Conservation (phyloP, 1,140 invertebrate species). For the Temnothorax longispinosus region DNA sequence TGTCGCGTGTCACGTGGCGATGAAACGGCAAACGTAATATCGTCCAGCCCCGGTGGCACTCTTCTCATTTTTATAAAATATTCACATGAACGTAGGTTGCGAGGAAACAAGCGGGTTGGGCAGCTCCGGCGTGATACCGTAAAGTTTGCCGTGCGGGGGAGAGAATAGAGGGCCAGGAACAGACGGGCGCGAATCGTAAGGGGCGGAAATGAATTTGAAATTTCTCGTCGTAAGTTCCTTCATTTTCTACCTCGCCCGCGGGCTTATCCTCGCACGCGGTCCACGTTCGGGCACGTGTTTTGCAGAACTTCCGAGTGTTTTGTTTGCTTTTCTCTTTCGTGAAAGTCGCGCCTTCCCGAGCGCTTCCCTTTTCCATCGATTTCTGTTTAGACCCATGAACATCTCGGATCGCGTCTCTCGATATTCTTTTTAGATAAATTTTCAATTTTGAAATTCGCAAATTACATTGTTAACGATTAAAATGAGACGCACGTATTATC, state of each 20-base stretch:
- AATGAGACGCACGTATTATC: not conserved
- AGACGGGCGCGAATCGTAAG: conserved; percentile 47
- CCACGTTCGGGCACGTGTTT: conserved; percentile 46
- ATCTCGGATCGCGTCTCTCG: not conserved
- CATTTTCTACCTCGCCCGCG: conserved; percentile 5
- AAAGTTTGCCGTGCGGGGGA: conserved; percentile 53
- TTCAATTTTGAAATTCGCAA: not conserved
- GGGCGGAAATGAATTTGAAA: conserved; percentile 69
- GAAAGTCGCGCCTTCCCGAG: not conserved
- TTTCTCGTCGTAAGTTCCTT: conserved; percentile 63
- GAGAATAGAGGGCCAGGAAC: not conserved
- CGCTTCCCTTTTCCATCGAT: not conserved
- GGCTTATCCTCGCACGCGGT: conserved; percentile 28
- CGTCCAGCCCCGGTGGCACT: conserved; percentile 20
- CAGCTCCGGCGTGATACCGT: not conserved
- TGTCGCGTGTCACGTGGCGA: not conserved
- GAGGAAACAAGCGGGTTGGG: conserved; percentile 34
- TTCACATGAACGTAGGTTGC: conserved; percentile 59
- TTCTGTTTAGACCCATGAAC: not conserved
- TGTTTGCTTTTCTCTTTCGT: not conserved
- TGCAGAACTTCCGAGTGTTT: conserved; percentile 52
- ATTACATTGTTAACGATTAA: conserved; percentile 27
- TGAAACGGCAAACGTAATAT: conserved; percentile 40
- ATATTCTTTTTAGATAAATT: not conserved
- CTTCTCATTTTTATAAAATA: conserved; percentile 63